Evolutionary conservation across 2,797 vertebrate species (phyloP), one percentile per base, ranked within the genome.

Genomic region (Avahi laniger): DNA sequence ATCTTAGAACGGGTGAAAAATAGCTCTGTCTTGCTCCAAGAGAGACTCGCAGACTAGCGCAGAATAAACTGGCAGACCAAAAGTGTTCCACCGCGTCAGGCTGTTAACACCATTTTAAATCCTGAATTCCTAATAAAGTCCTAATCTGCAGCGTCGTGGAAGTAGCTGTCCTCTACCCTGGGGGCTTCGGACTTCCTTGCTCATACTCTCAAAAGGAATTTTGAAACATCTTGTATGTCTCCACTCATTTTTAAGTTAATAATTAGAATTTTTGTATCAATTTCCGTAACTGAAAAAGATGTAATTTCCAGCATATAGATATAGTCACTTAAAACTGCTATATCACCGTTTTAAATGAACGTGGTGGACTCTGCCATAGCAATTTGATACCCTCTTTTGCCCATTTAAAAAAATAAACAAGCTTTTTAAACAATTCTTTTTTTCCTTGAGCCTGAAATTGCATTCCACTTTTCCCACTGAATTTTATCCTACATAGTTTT

Each of bases 221-320:
- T 89, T 81, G 57, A 35, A 80, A 69, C 38, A 41, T 4, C n/a
- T 46, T 57, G 13, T 24, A 22, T 79, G 28, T 84, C 22, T 43
- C 48, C 52, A 43, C 17, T 81, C 28, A 65, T 41, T 81, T 89
- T 93, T 72, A 85, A 46, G n/a, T 85, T 89, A 96, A 52, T 78
- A 52, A 20, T 41, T 82, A 69, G 65, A 69, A 67, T n/a, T 69
- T 12, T 76, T 69, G 12, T 35, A 22, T 5, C 81, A 61, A 43
- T 70, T 89, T 41, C 41, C 33, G 4, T 88, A 80, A 43, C 75
- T 88, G 35, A 48, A 92, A 93, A 92, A 76, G 22, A 73, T 61
- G 10, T 80, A 63, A 80, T 79, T 93, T 88, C 48, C 63, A 33
- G 46, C 72, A 26, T 35, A 65, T 11, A 67, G 54, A 57, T 57